Percentiles rank a stretch among this genome's conserved stretches.
These are phyloP conservation scores for Nomada ruficornis DNA, from an alignment of 2,888 invertebrate genomes.

Conservation along the genomic window DNA sequence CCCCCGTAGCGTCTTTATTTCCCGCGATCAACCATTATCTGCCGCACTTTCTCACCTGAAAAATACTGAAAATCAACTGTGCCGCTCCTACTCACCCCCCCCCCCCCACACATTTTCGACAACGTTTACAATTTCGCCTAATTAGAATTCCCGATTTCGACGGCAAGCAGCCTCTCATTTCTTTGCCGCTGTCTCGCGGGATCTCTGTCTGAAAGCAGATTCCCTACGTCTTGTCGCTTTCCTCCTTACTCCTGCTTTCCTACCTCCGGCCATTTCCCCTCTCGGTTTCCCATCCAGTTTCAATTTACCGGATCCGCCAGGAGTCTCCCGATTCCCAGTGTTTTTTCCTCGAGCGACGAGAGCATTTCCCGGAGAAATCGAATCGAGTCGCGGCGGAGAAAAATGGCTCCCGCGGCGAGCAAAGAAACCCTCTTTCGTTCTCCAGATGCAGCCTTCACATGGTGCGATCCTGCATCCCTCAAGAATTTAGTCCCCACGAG, in stretches of 20 bases:
- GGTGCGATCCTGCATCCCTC: conserved; percentile 31
- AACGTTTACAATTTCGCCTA: background rate
- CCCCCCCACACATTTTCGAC: background rate
- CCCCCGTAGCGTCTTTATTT: background rate
- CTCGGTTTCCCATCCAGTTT: conserved; percentile 63
- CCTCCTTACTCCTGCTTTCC: conserved; percentile 21
- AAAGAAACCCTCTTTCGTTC: conserved; percentile 9
- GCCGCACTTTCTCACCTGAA: background rate
- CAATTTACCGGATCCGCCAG: conserved; percentile 69
- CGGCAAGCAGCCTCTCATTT: conserved; percentile 7
- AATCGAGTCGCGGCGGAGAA: conserved; percentile 63
- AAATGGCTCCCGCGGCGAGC: conserved; percentile 63
- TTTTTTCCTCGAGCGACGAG: conserved; percentile 44
- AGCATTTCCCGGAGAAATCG: conserved; percentile 66
- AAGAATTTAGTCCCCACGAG: conserved; percentile 45
- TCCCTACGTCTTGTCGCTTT: conserved; percentile 16
- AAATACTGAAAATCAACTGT: background rate
- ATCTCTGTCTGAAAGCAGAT: conserved; percentile 44
- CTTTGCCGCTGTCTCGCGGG: conserved; percentile 31
- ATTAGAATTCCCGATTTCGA: conserved; percentile 22
- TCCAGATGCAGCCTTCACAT: background rate
- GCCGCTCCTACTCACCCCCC: too few relatives aligned
- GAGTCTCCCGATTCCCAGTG: conserved; percentile 59
- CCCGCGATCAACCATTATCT: background rate
- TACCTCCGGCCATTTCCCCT: conserved; percentile 6